Percentiles rank a stretch among this genome's conserved stretches.
These are phyloP conservation scores for Zoanthus sansibaricus DNA, from an alignment of 92 coral and sea anemone genomes.

Conservation along the genomic window DNA sequence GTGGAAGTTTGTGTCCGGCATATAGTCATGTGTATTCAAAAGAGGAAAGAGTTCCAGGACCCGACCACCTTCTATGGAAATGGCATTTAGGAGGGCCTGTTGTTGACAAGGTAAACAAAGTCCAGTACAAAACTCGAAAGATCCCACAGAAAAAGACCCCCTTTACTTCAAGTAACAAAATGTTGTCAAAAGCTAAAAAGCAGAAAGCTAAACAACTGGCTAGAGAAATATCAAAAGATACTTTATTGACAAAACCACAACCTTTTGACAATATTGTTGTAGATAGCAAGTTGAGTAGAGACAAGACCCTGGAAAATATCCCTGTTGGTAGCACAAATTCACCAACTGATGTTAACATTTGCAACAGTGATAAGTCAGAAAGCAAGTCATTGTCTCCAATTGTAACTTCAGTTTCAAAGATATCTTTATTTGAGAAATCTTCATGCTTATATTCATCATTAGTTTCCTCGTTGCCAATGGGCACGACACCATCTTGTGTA, in stretches of 20 bases:
- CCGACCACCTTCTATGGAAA: slow-evolving; percentile 77
- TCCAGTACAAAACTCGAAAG: slow-evolving; percentile 9
- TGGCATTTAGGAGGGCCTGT: slow-evolving; percentile 86
- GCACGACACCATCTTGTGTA: slow-evolving; percentile 3
- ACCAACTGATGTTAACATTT: neutral
- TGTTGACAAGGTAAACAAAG: slow-evolving; percentile 37
- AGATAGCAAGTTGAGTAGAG: neutral
- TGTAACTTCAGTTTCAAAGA: neutral
- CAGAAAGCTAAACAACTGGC: slow-evolving; percentile 37
- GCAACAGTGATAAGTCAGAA: neutral
- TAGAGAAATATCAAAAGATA: slow-evolving; percentile 15
- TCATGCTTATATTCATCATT: slow-evolving; percentile 25
- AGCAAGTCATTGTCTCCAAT: neutral
- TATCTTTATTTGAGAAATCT: neutral
- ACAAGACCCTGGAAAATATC: neutral
- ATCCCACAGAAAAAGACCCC: slow-evolving; percentile 10
- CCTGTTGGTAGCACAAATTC: neutral
- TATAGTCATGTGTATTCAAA: slow-evolving; percentile 63
- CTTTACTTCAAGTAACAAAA: slow-evolving; percentile 18
- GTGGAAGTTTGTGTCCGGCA: slow-evolving; percentile 63
- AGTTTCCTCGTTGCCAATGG: neutral
- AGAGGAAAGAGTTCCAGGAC: slow-evolving; percentile 33
- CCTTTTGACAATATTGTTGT: neutral
- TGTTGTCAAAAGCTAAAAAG: slow-evolving; percentile 24
- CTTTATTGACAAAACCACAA: neutral